phyloP scores from a whole-genome alignment of 2,113 vertebrate genomes.

The Arothron firmamentum region DNA sequence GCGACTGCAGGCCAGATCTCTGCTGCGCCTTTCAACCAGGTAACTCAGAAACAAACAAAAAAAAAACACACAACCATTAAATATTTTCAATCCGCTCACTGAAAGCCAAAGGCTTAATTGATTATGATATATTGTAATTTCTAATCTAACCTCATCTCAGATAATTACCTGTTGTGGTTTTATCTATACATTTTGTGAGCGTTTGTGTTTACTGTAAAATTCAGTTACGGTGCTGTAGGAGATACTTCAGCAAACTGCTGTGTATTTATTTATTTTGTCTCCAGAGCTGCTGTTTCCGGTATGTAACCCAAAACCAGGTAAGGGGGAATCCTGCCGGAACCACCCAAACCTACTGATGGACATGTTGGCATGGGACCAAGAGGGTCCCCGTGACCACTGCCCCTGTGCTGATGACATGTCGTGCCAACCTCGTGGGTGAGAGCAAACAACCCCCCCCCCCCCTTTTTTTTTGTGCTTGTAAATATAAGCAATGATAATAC shows the following conservation, averaged over 20 bases:
- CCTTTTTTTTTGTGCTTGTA: neutral
- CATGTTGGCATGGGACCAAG: conserved; percentile 88
- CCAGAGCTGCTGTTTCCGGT: conserved; percentile 89
- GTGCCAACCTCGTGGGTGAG: conserved; percentile 84
- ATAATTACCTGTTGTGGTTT: neutral
- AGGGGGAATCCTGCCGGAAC: conserved; percentile 79
- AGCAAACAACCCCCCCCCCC: neutral
- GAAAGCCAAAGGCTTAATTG: too few relatives aligned
- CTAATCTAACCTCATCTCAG: too few relatives aligned
- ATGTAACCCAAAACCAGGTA: conserved; percentile 80
- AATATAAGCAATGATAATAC: neutral
- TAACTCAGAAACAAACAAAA: conserved; percentile 53
- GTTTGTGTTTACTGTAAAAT: neutral
- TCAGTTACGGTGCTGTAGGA: too few relatives aligned
- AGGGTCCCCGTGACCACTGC: conserved; percentile 82
- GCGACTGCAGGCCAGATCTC: conserved; percentile 79
- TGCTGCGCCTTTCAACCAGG: conserved; percentile 91
- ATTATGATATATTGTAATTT: too few relatives aligned
- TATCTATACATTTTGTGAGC: neutral
- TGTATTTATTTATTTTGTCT: neutral
- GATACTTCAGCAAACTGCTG: neutral
- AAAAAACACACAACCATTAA: neutral
- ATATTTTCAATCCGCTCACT: neutral
- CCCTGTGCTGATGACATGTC: conserved; percentile 80
- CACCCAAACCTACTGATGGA: conserved; percentile 82